phyloP scores from a whole-genome alignment of 2,888 invertebrate genomes.

The Clusia tigrina region DNA sequence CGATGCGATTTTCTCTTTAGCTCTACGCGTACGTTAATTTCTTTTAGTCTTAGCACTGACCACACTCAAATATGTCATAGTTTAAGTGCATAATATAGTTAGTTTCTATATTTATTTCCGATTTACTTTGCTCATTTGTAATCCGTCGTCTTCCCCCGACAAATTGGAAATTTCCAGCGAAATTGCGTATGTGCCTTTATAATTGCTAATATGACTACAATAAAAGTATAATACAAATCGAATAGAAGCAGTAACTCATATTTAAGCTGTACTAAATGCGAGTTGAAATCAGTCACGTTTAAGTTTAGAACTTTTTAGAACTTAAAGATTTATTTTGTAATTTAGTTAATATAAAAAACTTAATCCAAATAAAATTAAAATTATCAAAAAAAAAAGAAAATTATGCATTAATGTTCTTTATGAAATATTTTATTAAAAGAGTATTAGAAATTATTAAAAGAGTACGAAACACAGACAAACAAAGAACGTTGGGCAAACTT shows the following conservation, averaged over 20 bases:
- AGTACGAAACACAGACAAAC: too few species aligned
- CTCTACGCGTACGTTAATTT: too few species aligned
- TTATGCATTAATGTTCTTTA: background rate
- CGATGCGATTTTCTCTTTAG: too few species aligned
- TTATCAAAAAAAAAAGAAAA: background rate
- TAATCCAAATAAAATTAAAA: background rate
- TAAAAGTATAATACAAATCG: too few species aligned
- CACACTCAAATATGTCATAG: background rate
- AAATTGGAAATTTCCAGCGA: background rate
- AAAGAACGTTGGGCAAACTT: too few species aligned
- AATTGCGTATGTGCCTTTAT: too few species aligned
- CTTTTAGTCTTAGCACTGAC: background rate
- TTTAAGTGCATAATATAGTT: background rate
- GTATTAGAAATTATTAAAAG: too few species aligned
- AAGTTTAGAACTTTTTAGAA: slow-evolving; percentile 11
- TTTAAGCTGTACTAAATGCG: slow-evolving; percentile 12
- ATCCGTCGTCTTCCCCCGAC: background rate
- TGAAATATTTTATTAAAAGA: too few species aligned
- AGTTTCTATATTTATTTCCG: background rate
- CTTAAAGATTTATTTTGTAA: background rate
- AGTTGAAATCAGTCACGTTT: slow-evolving; percentile 26
- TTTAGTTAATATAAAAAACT: background rate
- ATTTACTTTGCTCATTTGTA: background rate
- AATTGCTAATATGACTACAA: too few species aligned
- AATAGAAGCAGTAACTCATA: slow-evolving; percentile 1